Base-by-base conservation (phyloP, 2,113 vertebrate genomes). In the Ophiodon elongatus region DNA sequence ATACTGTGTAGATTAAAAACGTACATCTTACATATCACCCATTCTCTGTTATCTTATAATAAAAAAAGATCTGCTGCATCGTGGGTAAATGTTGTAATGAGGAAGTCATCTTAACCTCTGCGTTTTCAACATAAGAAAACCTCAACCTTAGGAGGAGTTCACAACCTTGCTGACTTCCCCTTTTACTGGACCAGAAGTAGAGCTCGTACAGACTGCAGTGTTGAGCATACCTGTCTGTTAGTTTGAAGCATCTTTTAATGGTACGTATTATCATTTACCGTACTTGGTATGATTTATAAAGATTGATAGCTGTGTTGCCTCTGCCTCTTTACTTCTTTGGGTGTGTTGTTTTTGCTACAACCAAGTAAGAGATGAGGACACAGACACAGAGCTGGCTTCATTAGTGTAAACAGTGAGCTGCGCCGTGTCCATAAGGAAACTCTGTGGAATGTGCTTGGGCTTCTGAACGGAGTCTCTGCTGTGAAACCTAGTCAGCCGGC, bases 401-500 rank as follows among this genome's bases (percentile, higher is more conserved):
- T 52, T 73, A 50, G 78, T 68, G 85, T 93, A 91, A 91, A 91
- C 91, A 89, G 39, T 65, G 54, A 10, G 59, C 78, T 82, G 74
- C 37, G 66, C 76, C 79, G 84, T 64, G 27, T 85, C 85, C 77
- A 83, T 79, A 84, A 89, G 83, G 85, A 88, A 87, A 21, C 72
- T 45, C 39, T 50, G n/a, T 68, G 89, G 88, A 89, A 88, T 91
- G 86, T 69, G 79, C 31, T 64, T 0, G 2, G 68, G 68, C 79
- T 80, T 85, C 76, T 80, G 87, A 76, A 57, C 37, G 17, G 59
- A 72, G 76, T 62, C 76, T 86, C 66, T 66, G 60, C 85, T 43
- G 60, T 89, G 89, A 89, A 87, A 88, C 83, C 84, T 37, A 76
- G 90, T 83, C 87, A 75, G 31, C 82, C 77, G 89, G 85, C 86